Conservation (phyloP, 2,797 vertebrate genomes). For the Intellagama lesueurii region DNA sequence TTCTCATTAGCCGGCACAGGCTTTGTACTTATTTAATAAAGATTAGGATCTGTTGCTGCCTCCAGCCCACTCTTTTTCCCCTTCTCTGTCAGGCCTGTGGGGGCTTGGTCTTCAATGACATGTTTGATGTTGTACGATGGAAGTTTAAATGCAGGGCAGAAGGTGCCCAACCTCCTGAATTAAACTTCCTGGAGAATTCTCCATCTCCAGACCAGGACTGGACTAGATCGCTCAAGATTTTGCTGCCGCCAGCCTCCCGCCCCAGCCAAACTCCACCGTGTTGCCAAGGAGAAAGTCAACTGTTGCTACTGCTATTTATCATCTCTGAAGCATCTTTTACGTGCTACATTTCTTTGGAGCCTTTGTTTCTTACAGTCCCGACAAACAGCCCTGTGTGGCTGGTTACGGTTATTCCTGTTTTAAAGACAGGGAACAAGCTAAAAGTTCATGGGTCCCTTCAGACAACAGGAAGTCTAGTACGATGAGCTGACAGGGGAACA, state of each 20-base stretch:
- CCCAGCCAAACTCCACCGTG: fast-evolving
- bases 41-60: constrained; percentile 78
- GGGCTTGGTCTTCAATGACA: constrained; percentile 65
- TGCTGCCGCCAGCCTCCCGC: not conserved
- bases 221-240: not conserved
- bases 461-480: not conserved
- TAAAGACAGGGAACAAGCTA: not conserved
- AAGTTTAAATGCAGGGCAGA: constrained; percentile 66
- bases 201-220: not conserved
- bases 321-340: not conserved
- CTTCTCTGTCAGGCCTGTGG: constrained; percentile 67
- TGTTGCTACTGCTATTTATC: not conserved
- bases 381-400: not conserved
- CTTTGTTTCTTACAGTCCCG: not conserved
- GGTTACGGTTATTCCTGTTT: not conserved
- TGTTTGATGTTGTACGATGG: constrained; percentile 58
- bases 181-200: constrained; percentile 21
- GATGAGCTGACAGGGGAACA: not conserved
- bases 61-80: constrained; percentile 60
- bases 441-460: not conserved
- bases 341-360: not conserved
- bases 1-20: constrained; percentile 75
- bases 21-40: constrained; percentile 81
- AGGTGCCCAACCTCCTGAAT: constrained; percentile 23
- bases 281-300: not conserved